These are phyloP conservation scores for Panulirus ornatus DNA, from an alignment of 1,140 invertebrate genomes.

Conservation along the genomic window DNA sequence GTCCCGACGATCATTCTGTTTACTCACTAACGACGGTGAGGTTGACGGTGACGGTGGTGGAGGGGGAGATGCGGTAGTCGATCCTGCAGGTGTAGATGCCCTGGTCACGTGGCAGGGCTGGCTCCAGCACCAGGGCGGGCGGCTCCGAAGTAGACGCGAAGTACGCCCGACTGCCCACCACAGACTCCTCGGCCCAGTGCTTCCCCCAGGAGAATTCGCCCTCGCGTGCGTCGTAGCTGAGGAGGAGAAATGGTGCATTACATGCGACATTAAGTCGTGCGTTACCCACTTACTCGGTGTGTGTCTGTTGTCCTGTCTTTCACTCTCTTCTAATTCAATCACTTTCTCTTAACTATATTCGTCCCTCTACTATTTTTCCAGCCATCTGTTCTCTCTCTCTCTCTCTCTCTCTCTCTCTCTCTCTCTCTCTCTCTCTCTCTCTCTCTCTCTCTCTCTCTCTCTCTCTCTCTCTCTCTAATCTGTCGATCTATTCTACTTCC, in stretches of 20 bases:
- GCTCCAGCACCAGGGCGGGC: slow-evolving; percentile 54
- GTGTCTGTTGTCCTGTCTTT: background rate
- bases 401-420: background rate
- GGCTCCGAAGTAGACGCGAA: slow-evolving; percentile 61
- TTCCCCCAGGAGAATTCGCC: slow-evolving; percentile 51
- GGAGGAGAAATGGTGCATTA: slow-evolving; percentile 15
- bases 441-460: slow-evolving; percentile 16
- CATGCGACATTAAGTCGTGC: no score
- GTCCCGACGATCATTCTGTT: no score
- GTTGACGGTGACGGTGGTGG: slow-evolving; percentile 57
- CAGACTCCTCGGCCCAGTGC: slow-evolving; percentile 60
- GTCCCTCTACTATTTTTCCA: background rate
- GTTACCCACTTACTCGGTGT: no score
- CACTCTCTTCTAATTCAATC: background rate
- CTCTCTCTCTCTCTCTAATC: background rate
- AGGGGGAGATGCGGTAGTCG: slow-evolving; percentile 60
- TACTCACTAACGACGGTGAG: slow-evolving; percentile 69
- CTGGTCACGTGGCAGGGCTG: slow-evolving; percentile 47
- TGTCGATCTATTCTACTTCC: background rate
- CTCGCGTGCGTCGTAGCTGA: slow-evolving; percentile 64
- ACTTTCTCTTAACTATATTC: background rate
- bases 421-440: slow-evolving; percentile 14
- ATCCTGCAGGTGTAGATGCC: slow-evolving; percentile 70
- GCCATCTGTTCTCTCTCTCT: background rate
- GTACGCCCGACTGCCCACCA: slow-evolving; percentile 55